These are phyloP conservation scores for Pelosia muscerda DNA, from an alignment of 2,888 invertebrate species.

Conservation along the genomic window DNA sequence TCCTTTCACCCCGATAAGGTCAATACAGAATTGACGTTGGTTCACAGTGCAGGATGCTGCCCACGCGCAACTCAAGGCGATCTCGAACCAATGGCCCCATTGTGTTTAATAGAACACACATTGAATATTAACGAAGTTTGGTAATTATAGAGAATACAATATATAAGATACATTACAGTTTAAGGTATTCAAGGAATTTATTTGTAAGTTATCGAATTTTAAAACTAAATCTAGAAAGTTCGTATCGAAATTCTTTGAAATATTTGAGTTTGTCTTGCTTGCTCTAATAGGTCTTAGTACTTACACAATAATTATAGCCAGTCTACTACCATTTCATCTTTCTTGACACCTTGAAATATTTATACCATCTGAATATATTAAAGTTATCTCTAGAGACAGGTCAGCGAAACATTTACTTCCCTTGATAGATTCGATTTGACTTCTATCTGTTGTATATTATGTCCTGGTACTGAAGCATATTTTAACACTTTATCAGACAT, in stretches of 20 bases:
- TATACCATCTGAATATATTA: too few relatives aligned
- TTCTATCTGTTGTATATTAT: background rate
- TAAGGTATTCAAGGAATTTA: background rate
- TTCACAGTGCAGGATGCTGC: constrained; percentile 56
- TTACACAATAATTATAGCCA: too few relatives aligned
- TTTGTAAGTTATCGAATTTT: background rate
- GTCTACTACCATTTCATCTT: too few relatives aligned
- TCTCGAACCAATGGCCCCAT: constrained; percentile 64
- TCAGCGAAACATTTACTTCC: too few relatives aligned
- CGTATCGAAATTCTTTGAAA: background rate
- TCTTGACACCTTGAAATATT: too few relatives aligned
- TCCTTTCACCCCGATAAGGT: constrained; percentile 48
- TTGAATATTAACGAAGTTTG: constrained; percentile 38
- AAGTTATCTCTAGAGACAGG: too few relatives aligned
- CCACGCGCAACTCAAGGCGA: constrained; percentile 60
- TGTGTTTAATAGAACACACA: constrained; percentile 51
- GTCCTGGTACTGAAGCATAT: background rate
- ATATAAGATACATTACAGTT: background rate
- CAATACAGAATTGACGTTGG: constrained; percentile 34
- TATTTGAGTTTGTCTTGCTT: background rate
- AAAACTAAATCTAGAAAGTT: background rate
- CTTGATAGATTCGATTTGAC: background rate
- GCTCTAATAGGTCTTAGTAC: too few relatives aligned
- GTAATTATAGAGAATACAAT: constrained; percentile 13
- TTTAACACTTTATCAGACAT: background rate